Conservation (phyloP, 2,888 invertebrate species). For the Ophonus ardosiacus region DNA sequence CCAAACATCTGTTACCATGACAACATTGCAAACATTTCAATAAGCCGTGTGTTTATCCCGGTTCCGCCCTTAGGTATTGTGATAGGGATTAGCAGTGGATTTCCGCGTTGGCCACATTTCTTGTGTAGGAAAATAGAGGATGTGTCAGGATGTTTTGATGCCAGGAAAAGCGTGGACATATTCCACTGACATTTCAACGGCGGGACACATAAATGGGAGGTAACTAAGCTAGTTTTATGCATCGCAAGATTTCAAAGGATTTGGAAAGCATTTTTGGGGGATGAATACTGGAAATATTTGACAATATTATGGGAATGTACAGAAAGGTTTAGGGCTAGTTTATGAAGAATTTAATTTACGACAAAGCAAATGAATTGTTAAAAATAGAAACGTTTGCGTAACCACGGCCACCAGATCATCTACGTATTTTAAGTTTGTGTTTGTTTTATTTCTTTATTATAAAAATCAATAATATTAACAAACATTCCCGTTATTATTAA, state of each 20-base stretch:
- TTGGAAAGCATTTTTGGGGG: conserved; percentile 43
- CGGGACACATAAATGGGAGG: conserved; percentile 22
- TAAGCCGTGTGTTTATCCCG: conserved; percentile 51
- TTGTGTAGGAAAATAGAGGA: conserved; percentile 11
- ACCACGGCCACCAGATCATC: no score
- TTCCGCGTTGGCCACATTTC: conserved; percentile 45
- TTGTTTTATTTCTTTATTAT: no score
- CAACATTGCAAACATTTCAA: conserved; percentile 45
- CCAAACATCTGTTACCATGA: conserved; percentile 50
- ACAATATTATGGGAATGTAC: no score
- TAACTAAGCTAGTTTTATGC: conserved; percentile 54
- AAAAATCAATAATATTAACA: no score
- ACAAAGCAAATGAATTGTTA: no score
- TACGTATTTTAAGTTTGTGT: no score
- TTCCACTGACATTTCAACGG: conserved; percentile 53
- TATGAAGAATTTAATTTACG: no score
- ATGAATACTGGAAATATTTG: background rate
- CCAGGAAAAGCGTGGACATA: conserved; percentile 47
- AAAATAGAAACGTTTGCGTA: no score
- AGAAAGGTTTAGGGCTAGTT: no score
- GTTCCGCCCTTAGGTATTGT: conserved; percentile 45
- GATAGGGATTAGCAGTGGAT: conserved; percentile 46
- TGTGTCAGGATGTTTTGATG: conserved; percentile 46
- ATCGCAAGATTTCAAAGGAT: conserved; percentile 42
- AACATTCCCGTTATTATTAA: no score